Evolutionary conservation across 2,113 vertebrate species (phyloP).

Genomic region (Tretioscincus oriximinensis): DNA sequence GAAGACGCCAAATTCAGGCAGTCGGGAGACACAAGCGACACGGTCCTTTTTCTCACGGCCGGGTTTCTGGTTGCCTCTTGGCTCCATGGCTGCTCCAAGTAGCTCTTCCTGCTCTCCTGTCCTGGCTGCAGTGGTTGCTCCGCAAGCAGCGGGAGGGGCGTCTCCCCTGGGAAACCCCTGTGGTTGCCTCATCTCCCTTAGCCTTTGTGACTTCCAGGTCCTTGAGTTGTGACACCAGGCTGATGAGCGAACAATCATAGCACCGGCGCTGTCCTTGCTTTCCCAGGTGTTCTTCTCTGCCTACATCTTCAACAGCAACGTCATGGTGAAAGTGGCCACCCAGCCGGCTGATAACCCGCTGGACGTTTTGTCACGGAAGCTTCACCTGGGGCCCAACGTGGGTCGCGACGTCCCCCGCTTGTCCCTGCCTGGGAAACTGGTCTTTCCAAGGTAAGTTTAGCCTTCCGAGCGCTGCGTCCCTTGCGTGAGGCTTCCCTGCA

Average conservation of each 20-base stretch:
- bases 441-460: conserved; percentile 89
- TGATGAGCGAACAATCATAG: not conserved
- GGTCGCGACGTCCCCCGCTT: conserved; percentile 94
- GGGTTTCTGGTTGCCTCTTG: too few species aligned
- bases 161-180: too few species aligned
- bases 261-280: not conserved
- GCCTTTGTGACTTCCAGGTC: not conserved
- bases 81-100: too few species aligned
- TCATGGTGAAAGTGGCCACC: conserved; percentile 99
- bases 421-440: conserved; percentile 95
- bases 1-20: too few species aligned
- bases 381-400: conserved; percentile 93
- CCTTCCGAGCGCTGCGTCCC: too few species aligned
- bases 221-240: not conserved
- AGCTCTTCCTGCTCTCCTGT: too few species aligned
- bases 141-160: too few species aligned
- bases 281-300: conserved; percentile 96
- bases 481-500: fast-evolving
- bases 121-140: too few species aligned
- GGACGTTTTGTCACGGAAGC: conserved; percentile 94
- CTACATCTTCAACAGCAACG: conserved; percentile 99
- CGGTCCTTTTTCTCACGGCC: too few species aligned
- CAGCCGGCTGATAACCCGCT: conserved; percentile 98
- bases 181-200: not conserved
- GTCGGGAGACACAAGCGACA: too few species aligned